Conservation (phyloP, 35 echinoderm and acorn worm species). For the Amphiura filiformis region DNA sequence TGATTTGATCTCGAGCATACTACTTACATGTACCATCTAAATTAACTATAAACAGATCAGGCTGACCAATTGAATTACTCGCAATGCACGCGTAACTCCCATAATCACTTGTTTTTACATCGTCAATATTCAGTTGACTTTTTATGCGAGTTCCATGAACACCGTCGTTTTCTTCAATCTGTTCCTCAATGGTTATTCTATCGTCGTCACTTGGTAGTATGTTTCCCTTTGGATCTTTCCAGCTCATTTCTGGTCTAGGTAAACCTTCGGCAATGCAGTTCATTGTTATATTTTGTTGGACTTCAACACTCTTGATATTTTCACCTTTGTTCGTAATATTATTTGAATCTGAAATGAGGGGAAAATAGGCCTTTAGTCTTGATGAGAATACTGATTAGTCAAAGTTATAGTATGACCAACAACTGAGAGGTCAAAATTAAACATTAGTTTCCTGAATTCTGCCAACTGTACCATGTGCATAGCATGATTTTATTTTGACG, state of each 20-base stretch:
- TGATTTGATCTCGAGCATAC: too few species aligned
- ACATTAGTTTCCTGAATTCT: too few species aligned
- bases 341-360: too few species aligned
- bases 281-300: neutral
- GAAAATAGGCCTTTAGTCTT: too few species aligned
- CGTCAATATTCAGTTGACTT: neutral
- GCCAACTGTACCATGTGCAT: too few species aligned
- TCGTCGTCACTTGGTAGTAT: neutral
- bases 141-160: neutral
- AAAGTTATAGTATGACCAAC: too few species aligned
- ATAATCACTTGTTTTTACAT: neutral
- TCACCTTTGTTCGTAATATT: too few species aligned
- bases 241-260: neutral
- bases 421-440: too few species aligned
- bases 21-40: neutral
- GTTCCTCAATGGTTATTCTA: neutral
- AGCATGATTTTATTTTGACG: too few species aligned
- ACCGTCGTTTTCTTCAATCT: neutral
- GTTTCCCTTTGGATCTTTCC: neutral
- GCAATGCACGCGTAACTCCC: neutral
- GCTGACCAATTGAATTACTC: neutral
- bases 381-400: too few species aligned
- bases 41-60: neutral
- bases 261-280: neutral
- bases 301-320: too few species aligned